phyloP scores from a whole-genome alignment of 2,888 invertebrate species.

The Branchinecta sandiegonensis region DNA sequence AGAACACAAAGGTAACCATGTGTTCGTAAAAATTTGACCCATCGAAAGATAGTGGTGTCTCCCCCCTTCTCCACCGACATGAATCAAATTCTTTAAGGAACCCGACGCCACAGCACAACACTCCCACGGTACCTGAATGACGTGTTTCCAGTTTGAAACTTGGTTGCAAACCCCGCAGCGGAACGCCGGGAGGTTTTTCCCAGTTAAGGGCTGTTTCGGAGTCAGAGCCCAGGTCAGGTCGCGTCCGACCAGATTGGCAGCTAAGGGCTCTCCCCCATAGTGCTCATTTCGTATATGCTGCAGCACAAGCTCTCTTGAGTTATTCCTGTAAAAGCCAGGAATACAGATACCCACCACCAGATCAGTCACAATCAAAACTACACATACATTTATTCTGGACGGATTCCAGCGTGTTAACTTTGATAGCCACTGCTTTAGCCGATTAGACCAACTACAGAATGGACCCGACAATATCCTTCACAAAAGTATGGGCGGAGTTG shows the following conservation, averaged over 20 bases:
- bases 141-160: slow-evolving; percentile 70
- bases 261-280: slow-evolving; percentile 19
- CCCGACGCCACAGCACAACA: background rate
- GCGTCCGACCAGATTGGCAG: background rate
- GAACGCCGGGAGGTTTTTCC: slow-evolving; percentile 34
- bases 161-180: slow-evolving; percentile 67
- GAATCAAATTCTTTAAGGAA: too few relatives aligned
- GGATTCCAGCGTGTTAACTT: too few relatives aligned
- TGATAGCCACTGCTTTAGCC: too few relatives aligned
- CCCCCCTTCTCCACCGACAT: too few relatives aligned
- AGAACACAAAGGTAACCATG: too few relatives aligned
- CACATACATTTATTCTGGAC: too few relatives aligned
- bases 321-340: background rate
- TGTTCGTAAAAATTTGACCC: too few relatives aligned
- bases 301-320: background rate
- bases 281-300: slow-evolving; percentile 53
- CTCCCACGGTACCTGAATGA: slow-evolving; percentile 49
- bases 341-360: background rate
- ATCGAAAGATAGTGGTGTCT: too few relatives aligned
- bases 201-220: slow-evolving; percentile 5
- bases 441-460: too few relatives aligned
- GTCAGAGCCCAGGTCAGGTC: slow-evolving; percentile 9
- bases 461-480: too few relatives aligned
- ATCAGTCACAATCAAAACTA: too few relatives aligned
- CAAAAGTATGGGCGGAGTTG: too few relatives aligned